phyloP scores from a whole-genome alignment of 92 coral and sea anemone genomes.

The Epizoanthus ramosus region DNA sequence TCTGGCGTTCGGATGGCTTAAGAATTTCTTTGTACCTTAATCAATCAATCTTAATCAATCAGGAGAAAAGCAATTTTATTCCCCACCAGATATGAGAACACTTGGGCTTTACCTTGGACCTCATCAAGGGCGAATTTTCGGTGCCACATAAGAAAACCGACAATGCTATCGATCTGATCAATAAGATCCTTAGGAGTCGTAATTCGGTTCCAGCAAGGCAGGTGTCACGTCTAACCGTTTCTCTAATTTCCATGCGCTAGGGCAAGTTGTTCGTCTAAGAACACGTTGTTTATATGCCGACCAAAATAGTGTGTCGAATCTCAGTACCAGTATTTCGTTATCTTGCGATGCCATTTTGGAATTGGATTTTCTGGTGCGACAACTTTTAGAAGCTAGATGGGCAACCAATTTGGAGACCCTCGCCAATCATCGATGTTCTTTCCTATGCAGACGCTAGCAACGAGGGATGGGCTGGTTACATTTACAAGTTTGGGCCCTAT shows the following conservation, averaged over 20 bases:
- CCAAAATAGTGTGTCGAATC: no score
- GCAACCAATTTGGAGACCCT: no score
- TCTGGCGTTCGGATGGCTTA: not conserved
- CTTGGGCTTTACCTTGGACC: not conserved
- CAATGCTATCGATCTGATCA: not conserved
- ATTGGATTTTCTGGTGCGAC: no score
- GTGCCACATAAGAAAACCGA: not conserved
- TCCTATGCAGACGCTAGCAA: constrained; percentile 6
- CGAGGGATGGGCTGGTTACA: constrained; percentile 47
- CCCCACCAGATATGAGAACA: not conserved
- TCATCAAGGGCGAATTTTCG: not conserved
- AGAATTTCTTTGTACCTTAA: constrained; percentile 42
- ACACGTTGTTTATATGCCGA: no score
- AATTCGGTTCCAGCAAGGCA: not conserved
- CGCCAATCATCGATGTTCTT: not conserved
- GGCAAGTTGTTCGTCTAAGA: constrained; percentile 54
- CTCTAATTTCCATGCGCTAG: constrained; percentile 27
- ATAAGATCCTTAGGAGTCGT: not conserved
- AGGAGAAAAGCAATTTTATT: not conserved
- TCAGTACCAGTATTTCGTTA: no score
- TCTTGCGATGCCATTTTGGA: no score
- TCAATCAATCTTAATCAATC: not conserved
- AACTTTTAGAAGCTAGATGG: no score
- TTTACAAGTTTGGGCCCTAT: constrained; percentile 31
- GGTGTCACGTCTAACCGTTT: not conserved